Evolutionary conservation across 2,113 vertebrate genomes (phyloP).

Genomic region (Cochlearius cochlearius): DNA sequence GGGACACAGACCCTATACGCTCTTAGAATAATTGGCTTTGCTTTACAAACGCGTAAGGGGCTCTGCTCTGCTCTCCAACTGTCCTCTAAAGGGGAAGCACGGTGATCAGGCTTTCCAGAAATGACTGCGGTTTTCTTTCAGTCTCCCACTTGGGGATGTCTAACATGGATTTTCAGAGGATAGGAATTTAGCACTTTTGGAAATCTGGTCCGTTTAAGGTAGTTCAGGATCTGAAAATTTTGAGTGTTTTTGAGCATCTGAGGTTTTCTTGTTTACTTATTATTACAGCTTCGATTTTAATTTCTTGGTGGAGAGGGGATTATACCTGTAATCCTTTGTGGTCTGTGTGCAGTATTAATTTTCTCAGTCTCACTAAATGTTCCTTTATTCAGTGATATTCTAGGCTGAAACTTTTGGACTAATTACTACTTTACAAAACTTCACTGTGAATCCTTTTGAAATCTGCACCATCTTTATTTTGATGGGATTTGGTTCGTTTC

Average conservation of each 20-base stretch:
- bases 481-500: background rate
- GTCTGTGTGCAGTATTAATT: background rate
- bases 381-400: background rate
- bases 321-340: background rate
- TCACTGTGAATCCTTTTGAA: background rate
- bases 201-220: background rate
- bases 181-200: background rate
- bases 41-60: accelerated
- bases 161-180: background rate
- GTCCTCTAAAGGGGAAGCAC: background rate
- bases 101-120: background rate
- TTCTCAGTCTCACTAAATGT: background rate
- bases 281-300: background rate
- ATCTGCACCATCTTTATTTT: background rate
- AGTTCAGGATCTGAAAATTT: background rate
- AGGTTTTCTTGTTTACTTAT: background rate
- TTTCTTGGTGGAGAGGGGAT: background rate
- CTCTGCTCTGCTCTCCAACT: background rate
- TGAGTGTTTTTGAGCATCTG: background rate
- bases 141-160: background rate
- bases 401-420: background rate
- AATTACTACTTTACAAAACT: background rate
- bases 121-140: background rate
- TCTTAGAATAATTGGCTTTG: background rate
- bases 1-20: background rate